Evolutionary conservation across 2,888 invertebrate species (phyloP).

Genomic region (Brachypalpus laphriformis): DNA sequence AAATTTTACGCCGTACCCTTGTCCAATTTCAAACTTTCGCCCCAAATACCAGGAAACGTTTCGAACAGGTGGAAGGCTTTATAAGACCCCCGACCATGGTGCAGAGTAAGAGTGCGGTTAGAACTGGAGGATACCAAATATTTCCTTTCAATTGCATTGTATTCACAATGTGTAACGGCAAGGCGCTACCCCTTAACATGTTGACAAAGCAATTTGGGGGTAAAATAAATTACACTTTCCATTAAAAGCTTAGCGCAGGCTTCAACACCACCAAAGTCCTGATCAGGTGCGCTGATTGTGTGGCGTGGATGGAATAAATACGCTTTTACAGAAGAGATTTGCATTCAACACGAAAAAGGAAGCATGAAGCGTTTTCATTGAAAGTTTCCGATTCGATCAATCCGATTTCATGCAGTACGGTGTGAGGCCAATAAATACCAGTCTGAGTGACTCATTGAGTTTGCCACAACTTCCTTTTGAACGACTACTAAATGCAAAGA

Average conservation of each 20-base stretch:
- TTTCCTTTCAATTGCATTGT: not conserved
- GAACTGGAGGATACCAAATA: not conserved
- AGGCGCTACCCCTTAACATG: not conserved
- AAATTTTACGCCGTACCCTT: not conserved
- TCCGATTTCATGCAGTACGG: not conserved
- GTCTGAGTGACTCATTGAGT: not conserved
- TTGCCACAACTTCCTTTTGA: not conserved
- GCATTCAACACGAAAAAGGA: constrained; percentile 8
- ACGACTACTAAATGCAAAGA: not conserved
- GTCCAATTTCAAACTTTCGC: not conserved
- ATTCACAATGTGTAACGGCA: not conserved
- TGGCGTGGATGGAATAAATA: not conserved
- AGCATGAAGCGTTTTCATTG: constrained; percentile 19
- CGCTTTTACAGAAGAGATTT: not conserved
- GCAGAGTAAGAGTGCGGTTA: not conserved
- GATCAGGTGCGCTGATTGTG: not conserved
- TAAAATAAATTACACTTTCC: constrained; percentile 7
- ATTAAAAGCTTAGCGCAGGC: constrained; percentile 2
- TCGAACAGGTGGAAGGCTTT: not conserved
- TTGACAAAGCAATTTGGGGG: constrained; percentile 10
- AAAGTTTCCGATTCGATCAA: constrained; percentile 5
- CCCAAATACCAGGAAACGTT: not conserved
- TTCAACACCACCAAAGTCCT: not conserved
- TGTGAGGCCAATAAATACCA: not conserved
- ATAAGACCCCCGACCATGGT: not conserved